Conservation (phyloP, 2,113 vertebrate genomes). For the Epinephelus moara region DNA sequence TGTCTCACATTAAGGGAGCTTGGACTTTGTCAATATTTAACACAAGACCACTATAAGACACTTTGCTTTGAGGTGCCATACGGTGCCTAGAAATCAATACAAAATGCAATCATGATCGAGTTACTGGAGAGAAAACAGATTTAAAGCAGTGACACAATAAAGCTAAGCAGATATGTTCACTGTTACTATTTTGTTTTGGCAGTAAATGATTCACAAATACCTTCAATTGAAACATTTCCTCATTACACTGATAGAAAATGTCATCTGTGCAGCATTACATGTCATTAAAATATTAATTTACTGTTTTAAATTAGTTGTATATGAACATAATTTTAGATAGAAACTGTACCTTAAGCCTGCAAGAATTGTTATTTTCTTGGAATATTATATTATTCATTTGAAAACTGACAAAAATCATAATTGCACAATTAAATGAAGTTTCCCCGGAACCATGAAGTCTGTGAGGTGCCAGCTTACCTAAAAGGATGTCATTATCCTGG, state of each 20-base stretch:
- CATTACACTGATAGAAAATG: not conserved
- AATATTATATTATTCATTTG: not conserved
- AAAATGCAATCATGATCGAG: not conserved
- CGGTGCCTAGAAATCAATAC: not conserved
- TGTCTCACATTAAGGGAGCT: not conserved
- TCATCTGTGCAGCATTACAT: not conserved
- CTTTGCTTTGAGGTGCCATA: too few species aligned
- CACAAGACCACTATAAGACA: not conserved
- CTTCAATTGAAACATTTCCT: not conserved
- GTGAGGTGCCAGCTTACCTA: not conserved
- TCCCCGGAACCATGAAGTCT: not conserved
- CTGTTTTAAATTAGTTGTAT: not conserved
- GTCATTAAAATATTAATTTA: not conserved
- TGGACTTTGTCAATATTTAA: not conserved
- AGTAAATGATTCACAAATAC: not conserved
- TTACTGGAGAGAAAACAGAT: not conserved
- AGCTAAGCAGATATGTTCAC: not conserved
- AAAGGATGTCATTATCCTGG: constrained; percentile 9
- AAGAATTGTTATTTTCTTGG: not conserved
- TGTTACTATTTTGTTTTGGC: not conserved
- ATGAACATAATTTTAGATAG: not conserved
- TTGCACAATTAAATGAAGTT: not conserved
- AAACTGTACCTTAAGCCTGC: not conserved
- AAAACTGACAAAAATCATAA: not conserved
- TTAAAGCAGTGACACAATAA: not conserved